Base-by-base conservation (phyloP, 2,888 invertebrate species). In the Agapostemon virescens region DNA sequence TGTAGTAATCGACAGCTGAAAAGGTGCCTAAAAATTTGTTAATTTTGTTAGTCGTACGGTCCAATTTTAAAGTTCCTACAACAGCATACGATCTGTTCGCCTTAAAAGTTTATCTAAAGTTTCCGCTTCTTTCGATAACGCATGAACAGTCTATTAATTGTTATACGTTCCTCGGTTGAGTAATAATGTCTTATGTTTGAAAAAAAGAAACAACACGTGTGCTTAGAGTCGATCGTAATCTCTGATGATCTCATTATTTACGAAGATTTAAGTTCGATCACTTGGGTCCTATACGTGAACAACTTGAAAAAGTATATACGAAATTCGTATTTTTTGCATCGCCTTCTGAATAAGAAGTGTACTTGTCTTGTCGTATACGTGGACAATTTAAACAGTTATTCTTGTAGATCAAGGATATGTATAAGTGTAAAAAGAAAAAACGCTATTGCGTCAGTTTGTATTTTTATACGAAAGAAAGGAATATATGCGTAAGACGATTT, bases 241-340 rank as follows among this genome's bases (percentile, higher is more conserved):
- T 45, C 17, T 38, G 13, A 55, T n/a, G 67, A 76, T 76, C 38
- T 69, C 55, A 58, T 69, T 76, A 73, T 73, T 72, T 55, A 52
- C 40, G 63, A 23, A 23, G 38, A 64, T 79, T 42, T 63, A 33
- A 67, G 42, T n/a, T 23, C 3, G 42, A 2, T 52, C 1, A 2
- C 30, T 49, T 33, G 9, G 30, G 33, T 52, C 23, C 26, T 67
- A 15, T 30, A 42, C 36, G 69, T 69, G 61, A 82, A 69, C 75
- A 55, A 55, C 69, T 75, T 69, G 30, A 72, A 77, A 69, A 74
- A 78, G 52, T 78, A 82, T 82, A 83, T 79, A 70, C 79, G 73
- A 80, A 80, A 80, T 74, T 83, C 82, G 74, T 80, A 80, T 77
- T 79, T 83, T 74, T 71, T 83, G 79, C 76, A 73, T n/a, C 33